Evolutionary conservation across 23 tunicate genomes (phyloP), one percentile per base, ranked within the genome.

Genomic region (Ciona savignyi): DNA sequence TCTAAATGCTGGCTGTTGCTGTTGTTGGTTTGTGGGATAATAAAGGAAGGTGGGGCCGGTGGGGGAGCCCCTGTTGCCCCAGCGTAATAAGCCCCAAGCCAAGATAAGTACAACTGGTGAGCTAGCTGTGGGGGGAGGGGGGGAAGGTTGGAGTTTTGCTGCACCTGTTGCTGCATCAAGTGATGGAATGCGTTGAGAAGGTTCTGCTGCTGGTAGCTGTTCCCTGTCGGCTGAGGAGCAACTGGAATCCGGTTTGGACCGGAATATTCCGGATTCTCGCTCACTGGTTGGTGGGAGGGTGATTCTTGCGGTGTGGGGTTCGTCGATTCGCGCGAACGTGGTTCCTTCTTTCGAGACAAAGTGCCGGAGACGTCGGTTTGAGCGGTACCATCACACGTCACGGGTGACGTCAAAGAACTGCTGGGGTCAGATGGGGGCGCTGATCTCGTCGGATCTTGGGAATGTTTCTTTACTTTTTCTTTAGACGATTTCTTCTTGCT

Each of bases 11-110:
- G 63, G 15, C 66, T 72, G 34, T 71, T 21, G 70, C 63, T 69
- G 49, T 33, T 21, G 0, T 32, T 23, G 32, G 75, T 25, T 27
- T 74, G 70, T 42, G 93, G 85, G 51, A 75, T 24, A 1, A 86
- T 73, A 70, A 76, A 86, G 1, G 81, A n/a, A 0, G 93, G 93
- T n/a, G 90, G 90, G 65, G 83, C 83, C 15, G 93, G 93, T 4
- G 93, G 93, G 71, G 93, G 93, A 19, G 82, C 51, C 6, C 93
- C 93, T 3, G 93, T 81, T n/a, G 85, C 93, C 28, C 93, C 93
- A 62, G 93, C 93, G 70, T 80, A 86, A 64, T 86, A 86, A 0
- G 93, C 93, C 24, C 93, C 82, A 61, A 86, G 42, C 81, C 82
- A 86, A 6, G 93, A 86, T 66, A 86, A 62, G 74, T 86, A 86